Conservation (phyloP, 2,113 vertebrate genomes). For the Arenaria interpres region DNA sequence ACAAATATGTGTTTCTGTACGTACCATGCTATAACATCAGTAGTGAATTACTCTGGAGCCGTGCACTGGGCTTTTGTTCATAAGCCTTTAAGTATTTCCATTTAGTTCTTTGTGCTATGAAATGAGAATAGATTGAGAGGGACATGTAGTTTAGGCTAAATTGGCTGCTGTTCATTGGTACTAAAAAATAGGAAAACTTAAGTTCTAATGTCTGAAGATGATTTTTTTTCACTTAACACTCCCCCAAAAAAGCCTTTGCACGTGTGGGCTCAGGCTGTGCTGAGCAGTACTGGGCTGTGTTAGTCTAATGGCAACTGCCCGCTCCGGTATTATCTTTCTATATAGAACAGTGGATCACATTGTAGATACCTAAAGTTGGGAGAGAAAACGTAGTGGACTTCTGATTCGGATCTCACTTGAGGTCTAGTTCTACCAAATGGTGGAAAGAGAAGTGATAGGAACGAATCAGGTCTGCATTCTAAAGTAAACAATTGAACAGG, state of each 20-base stretch:
- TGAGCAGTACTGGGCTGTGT: not conserved
- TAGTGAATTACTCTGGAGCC: not conserved
- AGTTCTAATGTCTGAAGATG: not conserved
- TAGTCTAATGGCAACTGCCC: not conserved
- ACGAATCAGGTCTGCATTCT: not conserved
- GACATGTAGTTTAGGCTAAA: not conserved
- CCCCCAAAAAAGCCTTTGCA: not conserved
- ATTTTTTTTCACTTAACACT: not conserved
- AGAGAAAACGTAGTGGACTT: not conserved
- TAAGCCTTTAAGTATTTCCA: not conserved
- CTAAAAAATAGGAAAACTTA: not conserved
- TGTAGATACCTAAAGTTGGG: not conserved
- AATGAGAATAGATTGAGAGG: not conserved
- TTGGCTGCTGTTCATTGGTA: not conserved
- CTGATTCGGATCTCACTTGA: not conserved
- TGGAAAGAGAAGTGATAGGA: not conserved
- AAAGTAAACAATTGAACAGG: not conserved
- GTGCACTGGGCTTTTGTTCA: not conserved
- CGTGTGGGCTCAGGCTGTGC: not conserved
- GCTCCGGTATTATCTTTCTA: not conserved
- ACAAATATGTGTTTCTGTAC: not conserved
- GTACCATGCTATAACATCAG: accelerated
- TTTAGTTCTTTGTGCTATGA: not conserved
- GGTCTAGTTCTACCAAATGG: not conserved
- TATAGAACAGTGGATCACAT: not conserved